Evolutionary conservation across 2,888 invertebrate genomes (phyloP).

Genomic region (Nemoura dubitans): DNA sequence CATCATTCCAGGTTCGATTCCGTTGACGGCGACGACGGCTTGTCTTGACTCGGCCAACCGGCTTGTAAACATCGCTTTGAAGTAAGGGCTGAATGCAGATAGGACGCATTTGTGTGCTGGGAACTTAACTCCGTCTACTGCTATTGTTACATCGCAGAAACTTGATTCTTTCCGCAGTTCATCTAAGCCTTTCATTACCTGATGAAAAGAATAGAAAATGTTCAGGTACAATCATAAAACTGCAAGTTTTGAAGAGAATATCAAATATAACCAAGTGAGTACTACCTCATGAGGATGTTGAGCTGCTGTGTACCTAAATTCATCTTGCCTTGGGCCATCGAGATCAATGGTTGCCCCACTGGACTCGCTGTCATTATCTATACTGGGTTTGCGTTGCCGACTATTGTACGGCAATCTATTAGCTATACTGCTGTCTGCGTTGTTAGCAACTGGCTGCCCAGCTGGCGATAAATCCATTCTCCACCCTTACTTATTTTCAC

Average conservation of each 20-base stretch:
- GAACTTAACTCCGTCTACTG: conserved; percentile 59
- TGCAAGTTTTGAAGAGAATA: too few relatives aligned
- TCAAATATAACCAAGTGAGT: too few relatives aligned
- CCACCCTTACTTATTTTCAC: not conserved
- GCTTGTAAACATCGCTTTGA: conserved; percentile 61
- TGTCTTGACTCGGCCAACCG: conserved; percentile 60
- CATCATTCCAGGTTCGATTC: conserved; percentile 59
- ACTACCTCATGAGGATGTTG: conserved; percentile 57
- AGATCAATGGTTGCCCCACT: conserved; percentile 46
- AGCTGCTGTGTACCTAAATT: conserved; percentile 57
- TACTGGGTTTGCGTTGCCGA: conserved; percentile 53
- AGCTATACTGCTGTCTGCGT: conserved; percentile 43
- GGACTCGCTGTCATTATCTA: conserved; percentile 51
- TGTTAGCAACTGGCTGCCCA: conserved; percentile 45
- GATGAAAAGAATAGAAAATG: conserved; percentile 46
- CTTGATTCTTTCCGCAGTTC: conserved; percentile 56
- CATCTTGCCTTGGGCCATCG: conserved; percentile 55
- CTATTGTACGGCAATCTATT: conserved; percentile 48
- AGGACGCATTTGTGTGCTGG: conserved; percentile 60
- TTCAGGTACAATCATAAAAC: too few relatives aligned
- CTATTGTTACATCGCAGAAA: conserved; percentile 61
- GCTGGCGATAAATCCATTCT: conserved; percentile 46
- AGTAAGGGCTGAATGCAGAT: conserved; percentile 61
- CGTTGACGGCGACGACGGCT: conserved; percentile 59
- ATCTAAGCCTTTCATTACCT: conserved; percentile 58